These are phyloP conservation scores for Drosophila niveifrons DNA, from an alignment of 2,888 invertebrate species.

Conservation along the genomic window DNA sequence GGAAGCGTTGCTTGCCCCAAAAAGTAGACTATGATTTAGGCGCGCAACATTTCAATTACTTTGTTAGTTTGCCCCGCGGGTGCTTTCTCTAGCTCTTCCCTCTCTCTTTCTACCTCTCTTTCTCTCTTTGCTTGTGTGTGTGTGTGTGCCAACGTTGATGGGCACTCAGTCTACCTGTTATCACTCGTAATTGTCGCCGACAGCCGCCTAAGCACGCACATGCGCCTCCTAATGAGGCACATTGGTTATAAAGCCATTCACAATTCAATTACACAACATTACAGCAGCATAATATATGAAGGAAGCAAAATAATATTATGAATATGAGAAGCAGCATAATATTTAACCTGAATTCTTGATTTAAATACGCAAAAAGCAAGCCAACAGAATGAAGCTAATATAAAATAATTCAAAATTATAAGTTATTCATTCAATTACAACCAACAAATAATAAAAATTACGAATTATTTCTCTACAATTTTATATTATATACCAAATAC, in stretches of 20 bases:
- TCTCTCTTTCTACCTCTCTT: background rate
- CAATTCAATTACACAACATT: background rate
- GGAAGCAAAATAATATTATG: background rate
- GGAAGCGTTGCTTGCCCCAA: background rate
- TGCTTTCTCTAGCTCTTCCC: background rate
- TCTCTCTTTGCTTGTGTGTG: background rate
- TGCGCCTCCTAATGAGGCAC: slow-evolving; percentile 31
- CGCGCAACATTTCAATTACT: slow-evolving; percentile 46
- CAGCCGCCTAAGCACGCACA: slow-evolving; percentile 37
- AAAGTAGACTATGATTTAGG: slow-evolving; percentile 54
- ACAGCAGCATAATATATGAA: background rate
- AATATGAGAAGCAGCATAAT: background rate
- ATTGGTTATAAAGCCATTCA: slow-evolving; percentile 17
- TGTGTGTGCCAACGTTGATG: slow-evolving; percentile 18
- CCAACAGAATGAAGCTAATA: too few species aligned
- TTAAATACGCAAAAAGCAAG: too few species aligned
- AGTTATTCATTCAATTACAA: too few species aligned
- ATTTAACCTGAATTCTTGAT: too few species aligned
- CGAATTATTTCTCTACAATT: too few species aligned
- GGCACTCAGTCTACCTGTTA: slow-evolving; percentile 36
- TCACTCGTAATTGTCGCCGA: slow-evolving; percentile 35
- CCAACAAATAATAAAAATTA: too few species aligned
- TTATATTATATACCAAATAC: too few species aligned
- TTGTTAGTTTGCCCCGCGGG: slow-evolving; percentile 18
- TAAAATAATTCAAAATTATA: too few species aligned